A percentile compares a stretch with the other conserved stretches of the same genome.
phyloP scores from a whole-genome alignment of 1,140 invertebrate species.

The Meloidogyne floridensis region DNA sequence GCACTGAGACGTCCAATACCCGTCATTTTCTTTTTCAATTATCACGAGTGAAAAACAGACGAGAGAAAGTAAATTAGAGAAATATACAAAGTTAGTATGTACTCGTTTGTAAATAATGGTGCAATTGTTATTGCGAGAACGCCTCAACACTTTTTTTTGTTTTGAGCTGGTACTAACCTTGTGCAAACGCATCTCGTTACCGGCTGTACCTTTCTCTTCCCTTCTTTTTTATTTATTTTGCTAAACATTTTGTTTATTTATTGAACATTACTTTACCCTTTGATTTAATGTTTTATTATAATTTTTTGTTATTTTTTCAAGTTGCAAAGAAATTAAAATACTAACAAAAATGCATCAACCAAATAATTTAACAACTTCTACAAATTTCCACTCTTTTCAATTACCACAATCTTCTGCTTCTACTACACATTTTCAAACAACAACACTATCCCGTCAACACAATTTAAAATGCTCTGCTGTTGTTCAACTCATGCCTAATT shows the following conservation, averaged over 20 bases:
- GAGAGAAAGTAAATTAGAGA: background rate
- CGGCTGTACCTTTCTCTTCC: background rate
- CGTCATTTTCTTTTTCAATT: too few relatives aligned
- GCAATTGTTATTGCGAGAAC: background rate
- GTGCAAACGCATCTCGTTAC: constrained; percentile 1
- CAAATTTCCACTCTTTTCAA: background rate
- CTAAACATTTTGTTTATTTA: constrained; percentile 10
- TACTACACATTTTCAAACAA: background rate
- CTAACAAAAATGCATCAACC: background rate
- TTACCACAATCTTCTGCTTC: constrained; percentile 5
- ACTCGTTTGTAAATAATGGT: background rate
- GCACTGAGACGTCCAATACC: too few relatives aligned
- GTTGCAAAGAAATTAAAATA: background rate
- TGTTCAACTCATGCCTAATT: background rate
- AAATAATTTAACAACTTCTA: background rate
- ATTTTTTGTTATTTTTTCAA: background rate
- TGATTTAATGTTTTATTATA: constrained; percentile 4
- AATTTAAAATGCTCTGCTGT: background rate
- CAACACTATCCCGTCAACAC: background rate
- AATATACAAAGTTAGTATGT: background rate
- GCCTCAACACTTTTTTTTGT: constrained; percentile 3
- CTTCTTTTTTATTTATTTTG: background rate
- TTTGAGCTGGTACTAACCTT: constrained; percentile 5
- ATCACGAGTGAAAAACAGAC: background rate
- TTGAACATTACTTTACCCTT: background rate